Percentiles rank a stretch among this genome's conserved stretches.
phyloP scores from a whole-genome alignment of 2,797 vertebrate genomes.

The Enteromius thamalakanensis region DNA sequence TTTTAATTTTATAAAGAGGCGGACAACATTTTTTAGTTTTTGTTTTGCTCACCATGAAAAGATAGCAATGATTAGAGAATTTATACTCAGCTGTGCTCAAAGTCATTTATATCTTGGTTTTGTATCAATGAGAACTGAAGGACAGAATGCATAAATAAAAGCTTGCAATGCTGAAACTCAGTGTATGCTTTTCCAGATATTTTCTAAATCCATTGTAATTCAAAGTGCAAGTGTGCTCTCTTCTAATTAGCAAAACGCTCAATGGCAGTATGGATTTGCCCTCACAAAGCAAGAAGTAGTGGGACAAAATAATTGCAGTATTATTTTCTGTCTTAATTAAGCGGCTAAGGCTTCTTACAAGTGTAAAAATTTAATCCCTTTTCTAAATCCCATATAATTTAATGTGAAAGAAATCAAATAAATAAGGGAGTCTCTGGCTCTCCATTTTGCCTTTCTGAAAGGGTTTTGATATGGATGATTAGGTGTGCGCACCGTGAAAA shows the following conservation, averaged over 20 bases:
- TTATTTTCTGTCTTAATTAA: constrained; percentile 81
- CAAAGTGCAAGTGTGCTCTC: constrained; percentile 55
- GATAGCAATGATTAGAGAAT: not conserved
- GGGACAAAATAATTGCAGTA: constrained; percentile 72
- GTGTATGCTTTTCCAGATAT: not conserved
- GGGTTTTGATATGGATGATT: constrained; percentile 80
- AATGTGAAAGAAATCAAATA: constrained; percentile 80
- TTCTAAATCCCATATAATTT: constrained; percentile 81
- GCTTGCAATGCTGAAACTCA: not conserved
- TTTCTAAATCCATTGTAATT: constrained; percentile 63
- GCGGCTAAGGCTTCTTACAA: constrained; percentile 76
- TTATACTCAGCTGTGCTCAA: not conserved
- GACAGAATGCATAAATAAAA: not conserved
- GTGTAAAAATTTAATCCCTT: constrained; percentile 78
- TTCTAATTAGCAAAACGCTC: constrained; percentile 71
- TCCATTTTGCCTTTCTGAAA: constrained; percentile 66
- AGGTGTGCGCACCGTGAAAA: constrained; percentile 78
- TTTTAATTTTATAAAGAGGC: rapidly evolving
- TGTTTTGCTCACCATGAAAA: not conserved
- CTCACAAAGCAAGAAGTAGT: constrained; percentile 55
- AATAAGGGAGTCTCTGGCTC: constrained; percentile 69
- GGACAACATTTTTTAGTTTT: not conserved
- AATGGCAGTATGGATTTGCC: constrained; percentile 66
- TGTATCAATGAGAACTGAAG: not conserved
- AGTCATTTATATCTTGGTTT: not conserved